phyloP scores from a whole-genome alignment of 2,113 vertebrate species.

The Nothocercus nigrocapillus region DNA sequence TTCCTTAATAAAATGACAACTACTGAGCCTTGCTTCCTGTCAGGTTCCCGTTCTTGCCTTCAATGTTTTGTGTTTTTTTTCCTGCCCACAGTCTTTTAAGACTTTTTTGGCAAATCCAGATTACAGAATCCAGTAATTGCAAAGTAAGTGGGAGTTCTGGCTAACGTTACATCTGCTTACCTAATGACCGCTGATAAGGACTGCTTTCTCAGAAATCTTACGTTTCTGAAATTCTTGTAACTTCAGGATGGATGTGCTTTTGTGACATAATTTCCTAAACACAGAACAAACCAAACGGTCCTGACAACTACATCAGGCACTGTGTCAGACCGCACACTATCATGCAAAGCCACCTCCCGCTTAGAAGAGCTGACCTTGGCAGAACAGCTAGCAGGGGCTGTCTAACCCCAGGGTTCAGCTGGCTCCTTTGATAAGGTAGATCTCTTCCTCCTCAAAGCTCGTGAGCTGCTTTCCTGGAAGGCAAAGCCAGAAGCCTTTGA shows the following conservation, averaged over 20 bases:
- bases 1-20: background rate
- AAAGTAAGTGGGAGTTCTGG: background rate
- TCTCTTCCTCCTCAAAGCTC: background rate
- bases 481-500: background rate
- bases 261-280: background rate
- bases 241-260: background rate
- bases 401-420: background rate
- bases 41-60: background rate
- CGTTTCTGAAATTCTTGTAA: background rate
- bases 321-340: background rate
- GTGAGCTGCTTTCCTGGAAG: background rate
- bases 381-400: background rate
- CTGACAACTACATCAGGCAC: background rate
- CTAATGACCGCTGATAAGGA: background rate
- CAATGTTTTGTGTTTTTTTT: background rate
- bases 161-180: background rate
- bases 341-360: background rate
- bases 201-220: background rate
- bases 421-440: background rate
- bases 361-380: background rate
- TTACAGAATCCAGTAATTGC: background rate
- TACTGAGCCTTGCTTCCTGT: background rate
- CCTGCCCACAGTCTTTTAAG: background rate
- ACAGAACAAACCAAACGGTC: background rate
- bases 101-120: background rate